phyloP scores from a whole-genome alignment of 2,888 invertebrate species.

The Unio delphinus region DNA sequence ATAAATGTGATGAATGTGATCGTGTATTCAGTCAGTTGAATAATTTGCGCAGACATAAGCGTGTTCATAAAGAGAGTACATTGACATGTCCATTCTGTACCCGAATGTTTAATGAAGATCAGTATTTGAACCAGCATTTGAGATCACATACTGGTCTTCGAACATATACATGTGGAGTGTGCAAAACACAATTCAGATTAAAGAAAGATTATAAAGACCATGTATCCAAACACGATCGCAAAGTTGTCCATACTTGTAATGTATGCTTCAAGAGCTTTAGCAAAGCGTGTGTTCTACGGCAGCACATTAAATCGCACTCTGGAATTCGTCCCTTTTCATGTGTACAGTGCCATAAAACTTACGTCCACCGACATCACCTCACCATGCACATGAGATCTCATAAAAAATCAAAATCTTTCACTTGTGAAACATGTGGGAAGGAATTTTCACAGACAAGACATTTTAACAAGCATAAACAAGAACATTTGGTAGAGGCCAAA shows the following conservation, averaged over 20 bases:
- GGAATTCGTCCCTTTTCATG: conserved; percentile 43
- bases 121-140: conserved; percentile 46
- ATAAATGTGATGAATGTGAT: conserved; percentile 44
- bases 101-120: conserved; percentile 41
- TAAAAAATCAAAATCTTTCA: conserved; percentile 23
- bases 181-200: conserved; percentile 31
- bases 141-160: conserved; percentile 47
- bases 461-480: conserved; percentile 34
- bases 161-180: conserved; percentile 46
- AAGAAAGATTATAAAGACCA: conserved; percentile 42
- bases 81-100: conserved; percentile 44
- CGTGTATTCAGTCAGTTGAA: conserved; percentile 43
- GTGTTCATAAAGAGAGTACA: conserved; percentile 36
- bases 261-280: conserved; percentile 45
- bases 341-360: conserved; percentile 37
- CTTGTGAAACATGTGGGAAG: conserved; percentile 31
- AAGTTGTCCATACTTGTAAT: conserved; percentile 31
- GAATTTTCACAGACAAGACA: conserved; percentile 43
- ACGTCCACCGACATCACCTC: conserved; percentile 46
- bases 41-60: conserved; percentile 37
- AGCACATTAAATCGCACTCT: conserved; percentile 44
- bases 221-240: background rate
- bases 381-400: conserved; percentile 44
- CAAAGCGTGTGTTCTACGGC: conserved; percentile 44
- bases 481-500: conserved; percentile 23